These are phyloP conservation scores for Perccottus glenii DNA, from an alignment of 2,113 vertebrate species.

Conservation along the genomic window DNA sequence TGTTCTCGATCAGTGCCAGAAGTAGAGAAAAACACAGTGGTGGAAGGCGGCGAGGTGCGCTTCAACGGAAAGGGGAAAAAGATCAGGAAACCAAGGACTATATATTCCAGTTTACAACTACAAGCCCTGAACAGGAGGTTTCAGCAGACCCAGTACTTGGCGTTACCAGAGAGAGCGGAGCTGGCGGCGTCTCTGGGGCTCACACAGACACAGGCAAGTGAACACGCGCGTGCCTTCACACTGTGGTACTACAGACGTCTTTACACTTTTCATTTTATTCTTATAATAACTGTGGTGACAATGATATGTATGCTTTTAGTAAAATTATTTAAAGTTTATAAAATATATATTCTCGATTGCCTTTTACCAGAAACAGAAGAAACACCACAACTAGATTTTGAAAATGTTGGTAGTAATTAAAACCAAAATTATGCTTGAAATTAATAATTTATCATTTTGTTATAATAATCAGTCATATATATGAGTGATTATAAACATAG, in stretches of 20 bases:
- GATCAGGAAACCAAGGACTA: conserved; percentile 98
- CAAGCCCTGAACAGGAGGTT: conserved; percentile 98
- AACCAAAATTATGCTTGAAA: too few relatives aligned
- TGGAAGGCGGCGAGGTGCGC: conserved; percentile 97
- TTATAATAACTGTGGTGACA: not conserved
- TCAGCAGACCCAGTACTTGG: conserved; percentile 98
- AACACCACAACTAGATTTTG: too few relatives aligned
- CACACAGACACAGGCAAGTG: conserved; percentile 97
- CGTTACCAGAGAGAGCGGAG: conserved; percentile 96
- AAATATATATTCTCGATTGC: too few relatives aligned
- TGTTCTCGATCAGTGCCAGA: conserved; percentile 78
- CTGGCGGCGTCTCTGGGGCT: conserved; percentile 97
- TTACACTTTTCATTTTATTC: not conserved
- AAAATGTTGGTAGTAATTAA: too few relatives aligned
- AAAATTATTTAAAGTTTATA: too few relatives aligned
- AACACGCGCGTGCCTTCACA: conserved; percentile 24
- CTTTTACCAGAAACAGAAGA: too few relatives aligned
- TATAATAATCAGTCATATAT: too few relatives aligned
- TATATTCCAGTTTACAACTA: conserved; percentile 98
- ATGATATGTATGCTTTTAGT: not conserved
- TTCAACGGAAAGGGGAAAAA: conserved; percentile 99
- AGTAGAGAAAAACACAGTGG: conserved; percentile 96
- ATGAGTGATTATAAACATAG: too few relatives aligned
- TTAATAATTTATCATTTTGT: too few relatives aligned
- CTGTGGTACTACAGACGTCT: not conserved